Conservation (phyloP, 2,113 vertebrate species). For the pig (Sus scrofa) region DNA sequence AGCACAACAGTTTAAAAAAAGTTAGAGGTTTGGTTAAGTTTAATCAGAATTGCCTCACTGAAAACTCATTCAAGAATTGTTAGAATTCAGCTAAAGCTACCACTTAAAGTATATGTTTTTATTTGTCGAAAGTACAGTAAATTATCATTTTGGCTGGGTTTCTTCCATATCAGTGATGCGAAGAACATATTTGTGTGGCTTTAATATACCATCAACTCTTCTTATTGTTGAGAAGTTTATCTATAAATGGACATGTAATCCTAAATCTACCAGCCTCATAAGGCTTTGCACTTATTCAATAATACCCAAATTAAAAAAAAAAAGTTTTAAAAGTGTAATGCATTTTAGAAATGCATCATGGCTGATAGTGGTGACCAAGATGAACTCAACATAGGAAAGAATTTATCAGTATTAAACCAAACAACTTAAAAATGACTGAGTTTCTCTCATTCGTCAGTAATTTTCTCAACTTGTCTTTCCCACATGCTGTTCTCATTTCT, state of each 20-base stretch:
- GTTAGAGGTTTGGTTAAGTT: not conserved
- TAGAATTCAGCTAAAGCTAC: not conserved
- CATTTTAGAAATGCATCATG: not conserved
- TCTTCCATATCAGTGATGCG: not conserved
- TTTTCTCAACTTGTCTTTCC: not conserved
- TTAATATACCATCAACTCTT: not conserved
- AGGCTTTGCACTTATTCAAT: not conserved
- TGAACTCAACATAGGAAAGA: not conserved
- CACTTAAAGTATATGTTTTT: not conserved
- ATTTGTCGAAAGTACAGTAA: not conserved
- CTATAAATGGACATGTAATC: not conserved
- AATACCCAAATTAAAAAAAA: not conserved
- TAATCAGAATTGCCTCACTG: not conserved
- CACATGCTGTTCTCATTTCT: not conserved
- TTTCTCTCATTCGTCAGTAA: not conserved
- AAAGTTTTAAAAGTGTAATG: not conserved
- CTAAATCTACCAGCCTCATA: not conserved
- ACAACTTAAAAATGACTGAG: not conserved
- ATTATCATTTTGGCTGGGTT: not conserved
- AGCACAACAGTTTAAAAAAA: not conserved
- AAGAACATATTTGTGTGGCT: not conserved
- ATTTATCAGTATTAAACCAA: not conserved
- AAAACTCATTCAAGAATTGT: not conserved
- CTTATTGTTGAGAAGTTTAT: not conserved
- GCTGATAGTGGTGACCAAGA: not conserved